Percentiles rank a stretch among this genome's conserved stretches.
These are phyloP conservation scores for Nymphalis io DNA, from an alignment of 1,140 invertebrate genomes.

Conservation along the genomic window DNA sequence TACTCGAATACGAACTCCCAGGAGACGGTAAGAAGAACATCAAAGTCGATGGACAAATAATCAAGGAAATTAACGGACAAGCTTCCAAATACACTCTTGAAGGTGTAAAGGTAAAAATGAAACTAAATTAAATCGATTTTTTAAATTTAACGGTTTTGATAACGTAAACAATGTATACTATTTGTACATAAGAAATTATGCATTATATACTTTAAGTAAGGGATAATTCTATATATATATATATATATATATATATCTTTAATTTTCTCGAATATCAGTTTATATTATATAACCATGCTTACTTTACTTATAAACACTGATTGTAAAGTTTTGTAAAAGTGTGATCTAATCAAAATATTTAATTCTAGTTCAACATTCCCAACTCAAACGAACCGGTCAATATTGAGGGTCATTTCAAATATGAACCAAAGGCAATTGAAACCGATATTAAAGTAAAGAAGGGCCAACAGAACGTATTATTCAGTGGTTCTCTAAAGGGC, in stretches of 20 bases:
- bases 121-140: not conserved
- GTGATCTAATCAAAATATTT: not conserved
- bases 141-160: too few species aligned
- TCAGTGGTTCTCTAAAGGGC: constrained; percentile 70
- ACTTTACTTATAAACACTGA: too few species aligned
- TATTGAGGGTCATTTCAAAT: constrained; percentile 78
- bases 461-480: constrained; percentile 71
- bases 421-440: constrained; percentile 62
- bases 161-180: too few species aligned
- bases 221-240: too few species aligned
- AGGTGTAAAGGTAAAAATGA: constrained; percentile 42
- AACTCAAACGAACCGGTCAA: constrained; percentile 60
- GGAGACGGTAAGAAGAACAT: constrained; percentile 71
- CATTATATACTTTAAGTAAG: too few species aligned
- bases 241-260: too few species aligned
- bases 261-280: too few species aligned
- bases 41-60: constrained; percentile 65
- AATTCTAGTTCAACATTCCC: constrained; percentile 40
- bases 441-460: constrained; percentile 81
- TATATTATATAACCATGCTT: too few species aligned
- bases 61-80: constrained; percentile 49
- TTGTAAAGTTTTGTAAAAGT: not conserved
- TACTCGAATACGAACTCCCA: constrained; percentile 85
- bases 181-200: too few species aligned
- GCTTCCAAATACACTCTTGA: constrained; percentile 74